Conservation (phyloP, 2,888 invertebrate species). For the Macrophya alboannulata region DNA sequence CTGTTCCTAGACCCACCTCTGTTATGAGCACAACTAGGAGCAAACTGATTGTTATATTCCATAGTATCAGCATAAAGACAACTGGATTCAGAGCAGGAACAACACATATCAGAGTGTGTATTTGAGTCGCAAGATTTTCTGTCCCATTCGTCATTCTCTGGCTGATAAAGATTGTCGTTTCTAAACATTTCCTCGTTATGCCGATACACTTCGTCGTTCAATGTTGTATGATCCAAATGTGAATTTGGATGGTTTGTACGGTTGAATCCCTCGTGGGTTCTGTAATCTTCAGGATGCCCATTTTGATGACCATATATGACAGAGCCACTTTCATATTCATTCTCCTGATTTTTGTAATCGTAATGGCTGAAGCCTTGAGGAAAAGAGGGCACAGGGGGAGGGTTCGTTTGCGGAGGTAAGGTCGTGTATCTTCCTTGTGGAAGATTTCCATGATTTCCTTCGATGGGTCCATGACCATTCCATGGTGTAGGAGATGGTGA, state of each 20-base stretch:
- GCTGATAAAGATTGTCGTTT: slow-evolving; percentile 74
- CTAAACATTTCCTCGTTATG: slow-evolving; percentile 75
- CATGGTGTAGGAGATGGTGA: slow-evolving; percentile 74
- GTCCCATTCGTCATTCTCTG: slow-evolving; percentile 78
- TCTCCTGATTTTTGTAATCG: slow-evolving; percentile 76
- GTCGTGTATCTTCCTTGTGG: slow-evolving; percentile 75
- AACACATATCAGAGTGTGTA: slow-evolving; percentile 78
- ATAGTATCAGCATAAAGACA: slow-evolving; percentile 77
- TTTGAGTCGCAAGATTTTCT: slow-evolving; percentile 79
- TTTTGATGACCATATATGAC: slow-evolving; percentile 78
- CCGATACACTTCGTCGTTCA: slow-evolving; percentile 76
- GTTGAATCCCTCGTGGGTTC: slow-evolving; percentile 70
- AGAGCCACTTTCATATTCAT: slow-evolving; percentile 78
- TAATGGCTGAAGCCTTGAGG: slow-evolving; percentile 77
- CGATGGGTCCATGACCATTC: slow-evolving; percentile 70
- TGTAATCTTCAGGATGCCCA: slow-evolving; percentile 72
- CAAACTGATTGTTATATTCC: slow-evolving; percentile 76
- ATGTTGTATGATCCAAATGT: slow-evolving; percentile 70
- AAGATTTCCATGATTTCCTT: slow-evolving; percentile 67
- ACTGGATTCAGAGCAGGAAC: slow-evolving; percentile 78
- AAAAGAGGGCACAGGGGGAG: slow-evolving; percentile 75
- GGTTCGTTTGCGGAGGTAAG: slow-evolving; percentile 77
- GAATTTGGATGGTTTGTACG: slow-evolving; percentile 68
- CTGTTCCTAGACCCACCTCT: slow-evolving; percentile 71
- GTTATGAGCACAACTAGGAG: slow-evolving; percentile 69